Base-by-base conservation (phyloP, 2,797 vertebrate genomes). In the Sitta carolinensis region DNA sequence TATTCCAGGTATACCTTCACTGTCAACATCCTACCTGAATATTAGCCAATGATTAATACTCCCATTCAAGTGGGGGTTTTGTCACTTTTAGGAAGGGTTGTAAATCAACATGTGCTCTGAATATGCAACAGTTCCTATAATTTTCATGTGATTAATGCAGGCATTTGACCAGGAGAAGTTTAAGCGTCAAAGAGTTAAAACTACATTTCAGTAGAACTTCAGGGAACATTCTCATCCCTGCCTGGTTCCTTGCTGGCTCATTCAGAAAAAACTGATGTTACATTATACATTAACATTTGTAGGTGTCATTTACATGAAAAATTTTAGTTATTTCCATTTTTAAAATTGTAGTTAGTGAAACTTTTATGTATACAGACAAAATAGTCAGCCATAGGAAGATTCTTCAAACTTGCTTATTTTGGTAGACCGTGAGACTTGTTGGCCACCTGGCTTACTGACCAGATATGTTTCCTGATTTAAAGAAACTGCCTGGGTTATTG, bases 161-260 rank as follows among this genome's bases (percentile, higher is more conserved):
- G 7, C 45, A 52, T 78, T 88, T 67, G 72, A 42, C 18, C 48
- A 51, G 26, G 16, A 67, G 50, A 90, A 48, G n/a, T 59, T 80
- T 61, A 80, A 79, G 43, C 64, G 52, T 38, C 26, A 58, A 83
- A 52, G n/a, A 67, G 47, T 91, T 94, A 80, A 96, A 90, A 82
- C 15, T 68, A 58, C 61, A 84, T 92, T 74, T 67, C 38, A 77
- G 77, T 66, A 57, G 61, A 93, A 73, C 67, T 80, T 95, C 16
- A 47, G 23, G 11, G 15, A 79, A 30, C 21, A 11, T 20, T 64
- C 36, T 74, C 4, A 7, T 42, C 0, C 0, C 58, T 45, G 9
- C 47, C 22, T 68, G 8, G 7, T 51, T 93, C 75, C 74, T 87
- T 69, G 29, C 55, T 58, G 55, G 43, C 66, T 89, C 38, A 62